Conservation (phyloP, 2,888 invertebrate genomes). For the Geophilus truncorum region DNA sequence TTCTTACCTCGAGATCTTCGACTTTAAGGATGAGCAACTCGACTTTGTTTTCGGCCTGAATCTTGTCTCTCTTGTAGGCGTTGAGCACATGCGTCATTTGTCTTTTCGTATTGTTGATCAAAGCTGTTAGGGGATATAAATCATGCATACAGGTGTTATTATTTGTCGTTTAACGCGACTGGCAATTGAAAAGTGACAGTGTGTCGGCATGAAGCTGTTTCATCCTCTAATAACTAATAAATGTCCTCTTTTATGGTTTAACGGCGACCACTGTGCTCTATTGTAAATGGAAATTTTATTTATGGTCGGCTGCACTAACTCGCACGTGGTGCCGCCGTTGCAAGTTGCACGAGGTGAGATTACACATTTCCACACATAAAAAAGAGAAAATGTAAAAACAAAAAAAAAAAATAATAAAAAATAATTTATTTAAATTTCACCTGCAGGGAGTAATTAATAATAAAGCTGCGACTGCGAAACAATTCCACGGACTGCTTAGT, state of each 20-base stretch:
- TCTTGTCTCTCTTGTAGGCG: slow-evolving; percentile 41
- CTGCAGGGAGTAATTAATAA: too few relatives aligned
- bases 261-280: not conserved
- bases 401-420: not conserved
- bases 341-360: not conserved
- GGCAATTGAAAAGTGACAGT: slow-evolving; percentile 4
- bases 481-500: too few relatives aligned
- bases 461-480: too few relatives aligned
- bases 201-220: not conserved
- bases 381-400: too few relatives aligned
- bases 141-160: not conserved
- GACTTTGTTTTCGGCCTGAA: slow-evolving; percentile 42
- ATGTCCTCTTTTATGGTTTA: not conserved
- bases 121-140: slow-evolving; percentile 35
- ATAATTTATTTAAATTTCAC: too few relatives aligned
- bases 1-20: slow-evolving; percentile 41
- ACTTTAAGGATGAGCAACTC: slow-evolving; percentile 42
- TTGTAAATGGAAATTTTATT: not conserved
- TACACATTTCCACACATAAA: not conserved
- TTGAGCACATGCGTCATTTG: slow-evolving; percentile 39
- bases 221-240: not conserved
- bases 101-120: slow-evolving; percentile 39
- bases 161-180: not conserved
- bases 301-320: not conserved
- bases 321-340: not conserved